These are phyloP conservation scores for Agriotes lineatus DNA, from an alignment of 2,888 invertebrate genomes.

Conservation along the genomic window DNA sequence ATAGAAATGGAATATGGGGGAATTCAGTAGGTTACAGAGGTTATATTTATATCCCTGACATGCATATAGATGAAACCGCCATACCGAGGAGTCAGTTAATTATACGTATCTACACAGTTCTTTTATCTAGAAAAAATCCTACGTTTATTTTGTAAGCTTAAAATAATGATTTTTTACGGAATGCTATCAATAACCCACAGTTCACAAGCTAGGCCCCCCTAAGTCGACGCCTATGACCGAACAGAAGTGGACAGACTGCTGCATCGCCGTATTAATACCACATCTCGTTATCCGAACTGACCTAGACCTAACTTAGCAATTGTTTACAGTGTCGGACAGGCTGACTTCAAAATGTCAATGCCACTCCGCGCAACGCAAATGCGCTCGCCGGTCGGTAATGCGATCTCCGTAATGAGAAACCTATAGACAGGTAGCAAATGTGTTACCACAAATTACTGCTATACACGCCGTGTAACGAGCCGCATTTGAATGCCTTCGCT, in stretches of 20 bases:
- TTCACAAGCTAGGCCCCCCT: no score
- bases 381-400: slow-evolving; percentile 17
- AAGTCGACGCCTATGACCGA: no score
- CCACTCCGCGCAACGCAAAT: slow-evolving; percentile 20
- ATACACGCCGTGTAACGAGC: background rate
- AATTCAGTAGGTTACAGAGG: no score
- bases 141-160: no score
- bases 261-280: slow-evolving; percentile 37
- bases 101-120: no score
- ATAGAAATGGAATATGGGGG: no score
- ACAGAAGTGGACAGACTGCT: slow-evolving; percentile 24
- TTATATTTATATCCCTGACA: no score
- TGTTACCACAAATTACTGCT: slow-evolving; percentile 23
- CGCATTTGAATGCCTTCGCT: background rate
- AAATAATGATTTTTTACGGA: no score
- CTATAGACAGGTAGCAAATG: slow-evolving; percentile 16
- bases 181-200: no score
- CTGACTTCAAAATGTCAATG: slow-evolving; percentile 48
- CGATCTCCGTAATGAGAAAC: slow-evolving; percentile 8
- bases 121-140: no score
- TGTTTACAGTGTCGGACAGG: slow-evolving; percentile 46
- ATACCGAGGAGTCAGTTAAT: no score
- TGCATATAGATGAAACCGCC: no score
- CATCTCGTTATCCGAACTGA: slow-evolving; percentile 46
- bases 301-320: slow-evolving; percentile 50